Conservation (phyloP, 2,888 invertebrate species). For the Auanema freiburgensis region DNA sequence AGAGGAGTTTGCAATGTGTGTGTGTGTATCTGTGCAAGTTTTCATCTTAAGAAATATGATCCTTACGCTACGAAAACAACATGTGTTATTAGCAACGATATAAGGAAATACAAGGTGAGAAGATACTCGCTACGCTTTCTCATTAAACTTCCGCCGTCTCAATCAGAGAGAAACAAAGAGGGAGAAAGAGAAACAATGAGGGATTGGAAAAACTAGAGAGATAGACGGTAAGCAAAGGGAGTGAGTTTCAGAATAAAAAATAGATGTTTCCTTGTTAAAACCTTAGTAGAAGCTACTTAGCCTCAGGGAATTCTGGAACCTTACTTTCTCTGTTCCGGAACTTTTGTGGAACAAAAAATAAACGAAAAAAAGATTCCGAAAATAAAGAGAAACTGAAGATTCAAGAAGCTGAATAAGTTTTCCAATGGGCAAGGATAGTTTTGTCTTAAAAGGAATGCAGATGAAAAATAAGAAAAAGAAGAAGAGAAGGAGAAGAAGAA, state of each 20-base stretch:
- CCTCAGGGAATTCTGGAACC: too few relatives aligned
- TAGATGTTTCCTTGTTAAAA: too few relatives aligned
- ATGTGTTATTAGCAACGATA: too few relatives aligned
- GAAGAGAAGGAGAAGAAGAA: conserved; percentile 1
- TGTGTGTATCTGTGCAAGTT: too few relatives aligned
- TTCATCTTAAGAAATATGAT: too few relatives aligned
- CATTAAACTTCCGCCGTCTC: too few relatives aligned
- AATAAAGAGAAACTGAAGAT: not conserved
- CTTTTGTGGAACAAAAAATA: too few relatives aligned
- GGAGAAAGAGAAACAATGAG: conserved; percentile 7
- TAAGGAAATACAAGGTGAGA: too few relatives aligned
- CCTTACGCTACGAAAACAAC: too few relatives aligned
- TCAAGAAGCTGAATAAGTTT: conserved; percentile 5
- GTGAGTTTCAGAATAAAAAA: not conserved
- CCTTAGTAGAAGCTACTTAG: too few relatives aligned
- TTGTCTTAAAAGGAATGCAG: not conserved
- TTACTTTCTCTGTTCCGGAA: not conserved
- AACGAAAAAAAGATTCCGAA: not conserved
- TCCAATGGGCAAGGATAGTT: not conserved
- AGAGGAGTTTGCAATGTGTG: too few relatives aligned
- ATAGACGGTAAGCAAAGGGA: not conserved
- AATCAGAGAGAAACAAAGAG: not conserved
- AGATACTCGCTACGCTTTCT: too few relatives aligned
- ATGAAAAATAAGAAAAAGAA: not conserved
- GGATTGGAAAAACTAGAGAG: conserved; percentile 4